These are phyloP conservation scores for Yasuhikotakia modesta DNA, from an alignment of 2,797 vertebrate genomes.

Conservation along the genomic window DNA sequence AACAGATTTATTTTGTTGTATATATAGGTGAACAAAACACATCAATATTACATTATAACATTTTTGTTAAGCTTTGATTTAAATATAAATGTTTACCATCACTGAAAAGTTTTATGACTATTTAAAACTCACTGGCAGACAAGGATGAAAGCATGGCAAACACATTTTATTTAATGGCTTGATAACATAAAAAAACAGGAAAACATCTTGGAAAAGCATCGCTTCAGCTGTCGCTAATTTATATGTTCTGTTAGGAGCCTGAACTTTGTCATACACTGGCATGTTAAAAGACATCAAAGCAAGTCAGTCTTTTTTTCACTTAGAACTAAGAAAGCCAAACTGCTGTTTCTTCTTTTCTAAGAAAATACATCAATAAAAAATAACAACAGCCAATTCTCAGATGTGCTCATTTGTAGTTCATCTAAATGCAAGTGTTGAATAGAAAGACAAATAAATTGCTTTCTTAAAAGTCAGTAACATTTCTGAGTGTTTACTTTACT, in stretches of 20 bases:
- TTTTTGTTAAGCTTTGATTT: neutral
- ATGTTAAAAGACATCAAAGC: neutral
- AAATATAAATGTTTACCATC: neutral
- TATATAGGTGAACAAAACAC: neutral
- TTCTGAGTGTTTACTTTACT: conserved; percentile 3
- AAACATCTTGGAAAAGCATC: neutral
- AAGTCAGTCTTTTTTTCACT: neutral
- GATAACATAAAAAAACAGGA: neutral
- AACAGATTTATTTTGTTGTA: too few relatives aligned
- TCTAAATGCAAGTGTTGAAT: neutral
- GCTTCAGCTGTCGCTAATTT: neutral
- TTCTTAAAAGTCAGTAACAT: neutral
- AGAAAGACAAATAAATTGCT: neutral
- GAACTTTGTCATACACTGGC: neutral
- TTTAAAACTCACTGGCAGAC: neutral
- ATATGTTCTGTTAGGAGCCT: neutral
- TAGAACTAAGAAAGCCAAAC: neutral
- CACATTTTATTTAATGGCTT: neutral
- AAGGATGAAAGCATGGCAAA: neutral
- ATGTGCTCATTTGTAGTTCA: neutral
- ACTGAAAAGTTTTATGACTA: neutral
- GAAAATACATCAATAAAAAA: neutral
- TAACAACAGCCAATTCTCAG: neutral
- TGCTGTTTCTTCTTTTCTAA: neutral
- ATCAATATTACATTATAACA: neutral